Base-by-base conservation (phyloP, 1,140 invertebrate species). In the Ceratina japonica region DNA sequence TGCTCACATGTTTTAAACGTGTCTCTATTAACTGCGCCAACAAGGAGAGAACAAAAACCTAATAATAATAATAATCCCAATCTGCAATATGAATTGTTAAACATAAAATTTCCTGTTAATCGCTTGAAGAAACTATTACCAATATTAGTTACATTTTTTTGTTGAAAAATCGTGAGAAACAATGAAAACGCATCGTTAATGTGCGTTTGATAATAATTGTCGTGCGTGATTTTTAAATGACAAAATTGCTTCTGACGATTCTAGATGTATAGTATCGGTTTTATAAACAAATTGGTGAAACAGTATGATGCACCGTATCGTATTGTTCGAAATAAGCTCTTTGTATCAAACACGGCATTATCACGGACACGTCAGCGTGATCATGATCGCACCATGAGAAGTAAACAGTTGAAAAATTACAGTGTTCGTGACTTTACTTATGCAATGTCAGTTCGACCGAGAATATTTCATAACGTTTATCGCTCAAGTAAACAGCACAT, bases 1-100 rank as follows among this genome's bases (percentile, higher is more conserved):
- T 99, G 97, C 18, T 98, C 96, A 89, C 98, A 99, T 82, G 96
- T 97, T 92, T 98, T 98, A 91, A 98, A 99, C 91, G 98, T 98
- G 83, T 95, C 95, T 88, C 95, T 95, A 91, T 97, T 97, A 44
- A 98, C 98, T 61, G 94, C 94, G 70, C 86, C 82, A 15, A 81
- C 89, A 18, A 91, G 65, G 16, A 91, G 73, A n/a, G 68, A 64
- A 65, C 84, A 80, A 71, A 86, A 88, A 0, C 90, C 63, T 44
- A 91, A 64, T 75, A 88, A 70, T 66, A 83, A 75, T 12, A 86
- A 78, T 73, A 91, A 86, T 24, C 87, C 88, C 65, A 91, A 85
- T 80, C 92, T 92, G 82, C 0, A 89, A 91, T 63, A 56, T 7
- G 4, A 63, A 63, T 63, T n/a, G 54, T 15, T 49, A 54, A 62